Evolutionary conservation across 2,888 invertebrate species (phyloP).

Genomic region (Uloborus plumipes): DNA sequence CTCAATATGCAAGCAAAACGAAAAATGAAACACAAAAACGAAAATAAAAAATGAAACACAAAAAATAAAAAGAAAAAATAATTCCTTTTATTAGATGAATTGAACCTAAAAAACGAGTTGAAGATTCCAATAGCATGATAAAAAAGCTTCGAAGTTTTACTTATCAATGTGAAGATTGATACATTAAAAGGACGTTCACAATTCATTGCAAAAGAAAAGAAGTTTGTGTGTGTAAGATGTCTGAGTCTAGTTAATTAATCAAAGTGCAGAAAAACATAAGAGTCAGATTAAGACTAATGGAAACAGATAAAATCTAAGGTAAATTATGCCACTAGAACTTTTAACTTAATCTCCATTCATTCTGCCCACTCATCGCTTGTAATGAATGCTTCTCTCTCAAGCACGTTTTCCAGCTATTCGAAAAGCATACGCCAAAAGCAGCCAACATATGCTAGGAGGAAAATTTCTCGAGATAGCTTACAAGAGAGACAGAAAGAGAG

Average conservation of each 20-base stretch:
- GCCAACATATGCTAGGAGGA: background rate
- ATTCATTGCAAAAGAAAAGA: too few species aligned
- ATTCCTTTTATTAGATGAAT: too few species aligned
- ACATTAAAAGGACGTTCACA: too few species aligned
- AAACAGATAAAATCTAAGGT: slow-evolving; percentile 38
- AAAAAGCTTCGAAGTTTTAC: too few species aligned
- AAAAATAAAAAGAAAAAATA: too few species aligned
- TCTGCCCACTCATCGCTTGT: slow-evolving; percentile 21
- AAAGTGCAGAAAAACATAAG: slow-evolving; percentile 37
- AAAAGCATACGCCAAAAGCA: slow-evolving; percentile 16
- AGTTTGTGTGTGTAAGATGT: background rate
- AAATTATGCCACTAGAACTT: slow-evolving; percentile 44
- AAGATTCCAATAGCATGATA: too few species aligned
- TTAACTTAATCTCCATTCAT: slow-evolving; percentile 41
- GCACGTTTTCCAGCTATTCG: slow-evolving; percentile 33
- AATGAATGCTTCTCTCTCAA: slow-evolving; percentile 23
- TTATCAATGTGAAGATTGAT: too few species aligned
- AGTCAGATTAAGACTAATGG: slow-evolving; percentile 50
- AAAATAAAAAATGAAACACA: too few species aligned
- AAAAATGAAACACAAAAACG: too few species aligned
- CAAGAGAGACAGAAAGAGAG: background rate
- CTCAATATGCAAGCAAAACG: too few species aligned
- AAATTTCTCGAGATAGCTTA: slow-evolving; percentile 17
- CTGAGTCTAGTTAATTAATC: slow-evolving; percentile 42
- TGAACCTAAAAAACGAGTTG: too few species aligned